Evolutionary conservation across 2,797 vertebrate genomes (phyloP), one percentile per base, ranked within the genome.

Genomic region (Knipowitschia caucasica): DNA sequence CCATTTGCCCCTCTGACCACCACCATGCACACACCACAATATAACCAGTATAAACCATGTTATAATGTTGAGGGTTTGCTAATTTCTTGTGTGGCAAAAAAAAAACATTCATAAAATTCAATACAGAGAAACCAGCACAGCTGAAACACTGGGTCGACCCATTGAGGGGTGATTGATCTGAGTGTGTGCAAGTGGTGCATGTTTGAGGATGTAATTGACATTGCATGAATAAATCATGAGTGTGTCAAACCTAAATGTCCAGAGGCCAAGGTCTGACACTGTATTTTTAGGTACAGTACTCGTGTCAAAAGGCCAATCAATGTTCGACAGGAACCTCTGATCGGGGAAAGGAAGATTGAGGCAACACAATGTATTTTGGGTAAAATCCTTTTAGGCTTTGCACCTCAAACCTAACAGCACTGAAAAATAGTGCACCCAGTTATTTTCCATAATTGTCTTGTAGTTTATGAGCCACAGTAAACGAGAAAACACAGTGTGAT

Each of bases 401-500:
- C 30, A 29, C 70, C 67, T 69, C 85, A 87, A 89, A 86, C 83
- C 85, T 71, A 53, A 8, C 50, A 71, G 53, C 71, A 57, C 75
- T 59, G 56, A 62, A 65, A 51, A 83, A 81, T 69, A 66, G 74
- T 73, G 64, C 71, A 75, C 83, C 73, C 69, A 82, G 80, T 85
- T 85, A 79, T 84, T 87, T 78, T 84, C 77, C 65, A 70, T 85
- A 85, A 87, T 85, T 84, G 79, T 79, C 71, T 59, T 45, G 36
- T 67, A 69, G 70, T 82, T 75, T 88, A 82, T 63, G 63, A 61
- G 62, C 56, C 53, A 1, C 8, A 49, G 71, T 57, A 75, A 75
- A 80, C 70, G 52, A 36, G 44, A 56, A 75, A 68, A 77, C 71
- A 45, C 42, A 0, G 51, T 21, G 17, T 81, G 73, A 84, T 82